Evolutionary conservation across 2,888 invertebrate species (phyloP), one percentile per base, ranked within the genome.

Genomic region (Nomada ferruginata): DNA sequence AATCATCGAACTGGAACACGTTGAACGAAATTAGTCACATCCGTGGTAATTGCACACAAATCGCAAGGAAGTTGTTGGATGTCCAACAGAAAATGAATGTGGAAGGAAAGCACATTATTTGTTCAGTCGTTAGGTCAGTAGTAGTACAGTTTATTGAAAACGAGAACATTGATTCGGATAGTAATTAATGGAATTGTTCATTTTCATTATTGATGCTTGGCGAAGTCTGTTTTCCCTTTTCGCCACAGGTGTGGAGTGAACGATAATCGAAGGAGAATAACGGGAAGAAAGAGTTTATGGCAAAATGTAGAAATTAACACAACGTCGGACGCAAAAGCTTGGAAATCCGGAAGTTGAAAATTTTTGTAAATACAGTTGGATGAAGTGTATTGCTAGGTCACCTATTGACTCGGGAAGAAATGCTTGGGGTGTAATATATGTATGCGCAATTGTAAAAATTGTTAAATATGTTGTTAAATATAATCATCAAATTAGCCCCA

Each of bases 81-180:
- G 26, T 69, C 52, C n/a, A 55, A 52, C 42, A 59, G 65, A 47
- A 52, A 72, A 71, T 71, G 64, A 26, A 52, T 26, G 59, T 71
- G 13, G 29, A 36, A 44, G 15, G 15, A 13, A 64, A 9, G 13
- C 1, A 15, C 76, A 11, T 44, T 76, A 20, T 70, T 53, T 26
- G 23, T 61, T 61, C 29, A 44, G 26, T 15, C 13, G 9, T 69
- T 50, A 20, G 47, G 23, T n/a, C 7, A 20, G 20, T 26, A 9
- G 23, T 55, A 44, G 53, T 15, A 61, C 52, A 11, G 44, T 47
- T 52, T 50, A 66, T 60, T 42, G 36, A 13, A 3, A 18, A 26
- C 15, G 42, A 23, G 55, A 65, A 65, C 23, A 15, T 4, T n/a
- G 20, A 0, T 26, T 10, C 2, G 63, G 23, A 9, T n/a, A 42